A percentile compares a stretch with the other conserved stretches of the same genome.
Conservation (phyloP, 2,797 vertebrate genomes). For the Eremophila alpestris region DNA sequence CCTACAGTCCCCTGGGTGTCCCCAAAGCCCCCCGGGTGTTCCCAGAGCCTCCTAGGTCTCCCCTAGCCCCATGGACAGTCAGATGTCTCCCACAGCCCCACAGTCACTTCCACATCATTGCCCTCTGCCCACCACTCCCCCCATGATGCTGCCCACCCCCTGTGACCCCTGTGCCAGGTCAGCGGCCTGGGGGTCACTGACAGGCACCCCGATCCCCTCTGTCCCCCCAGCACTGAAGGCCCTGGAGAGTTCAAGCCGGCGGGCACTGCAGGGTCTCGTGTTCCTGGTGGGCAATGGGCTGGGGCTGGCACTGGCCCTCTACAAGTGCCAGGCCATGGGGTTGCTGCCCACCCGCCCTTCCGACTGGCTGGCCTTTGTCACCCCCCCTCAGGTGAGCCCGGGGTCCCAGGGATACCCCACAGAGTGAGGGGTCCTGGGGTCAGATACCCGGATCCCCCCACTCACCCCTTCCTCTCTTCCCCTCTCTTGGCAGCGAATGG, state of each 20-base stretch:
- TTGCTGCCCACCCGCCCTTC: constrained; percentile 94
- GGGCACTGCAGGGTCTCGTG: constrained; percentile 93
- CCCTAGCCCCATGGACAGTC: too few relatives aligned
- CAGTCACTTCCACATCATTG: background rate
- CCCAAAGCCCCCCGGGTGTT: background rate
- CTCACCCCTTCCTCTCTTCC: background rate
- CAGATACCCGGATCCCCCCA: fast-evolving
- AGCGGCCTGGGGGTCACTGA: fast-evolving
- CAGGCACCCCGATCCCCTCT: fast-evolving
- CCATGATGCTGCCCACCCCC: background rate
- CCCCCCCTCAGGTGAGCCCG: constrained; percentile 85
- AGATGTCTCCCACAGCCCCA: background rate
- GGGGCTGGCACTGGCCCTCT: constrained; percentile 91
- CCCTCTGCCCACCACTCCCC: fast-evolving
- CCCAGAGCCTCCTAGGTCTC: background rate
- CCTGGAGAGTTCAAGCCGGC: constrained; percentile 95
- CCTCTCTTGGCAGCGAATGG: constrained; percentile 84
- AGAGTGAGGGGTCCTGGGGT: too few relatives aligned
- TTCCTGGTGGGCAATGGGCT: constrained; percentile 94
- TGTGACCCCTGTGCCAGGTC: fast-evolving
- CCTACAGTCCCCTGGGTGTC: too few relatives aligned
- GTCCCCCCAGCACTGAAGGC: constrained; percentile 87
- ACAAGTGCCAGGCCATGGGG: constrained; percentile 99
- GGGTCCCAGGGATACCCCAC: fast-evolving
- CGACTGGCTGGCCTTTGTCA: constrained; percentile 96